Base-by-base conservation (phyloP, 2,113 vertebrate genomes). In the Pachyramphus minor region DNA sequence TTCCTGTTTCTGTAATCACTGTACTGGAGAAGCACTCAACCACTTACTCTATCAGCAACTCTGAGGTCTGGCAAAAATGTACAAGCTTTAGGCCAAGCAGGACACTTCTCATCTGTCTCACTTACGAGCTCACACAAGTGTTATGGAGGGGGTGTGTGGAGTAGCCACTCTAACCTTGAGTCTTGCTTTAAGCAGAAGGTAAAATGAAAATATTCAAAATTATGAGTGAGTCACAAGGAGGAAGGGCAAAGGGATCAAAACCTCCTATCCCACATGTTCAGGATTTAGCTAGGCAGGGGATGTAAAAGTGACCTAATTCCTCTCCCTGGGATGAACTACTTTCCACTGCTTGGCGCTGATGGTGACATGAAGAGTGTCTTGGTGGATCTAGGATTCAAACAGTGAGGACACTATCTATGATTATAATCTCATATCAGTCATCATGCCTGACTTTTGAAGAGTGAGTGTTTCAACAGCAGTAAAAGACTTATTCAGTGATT, bases 171-270 rank as follows among this genome's bases (percentile, higher is more conserved):
- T 60, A 58, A 41, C 5, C 22, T n/a, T 53, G 53, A 76, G 20
- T 17, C 18, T 53, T 13, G 0, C 22, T 72, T 53, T 49, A 73
- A 66, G 28, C 35, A 60, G 69, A 64, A 91, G 79, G 55, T 8
- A 67, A 45, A 49, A 86, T 35, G 17, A 76, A 69, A 63, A 58
- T 55, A 74, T 16, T 35, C 17, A 52, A 31, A 81, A 45, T 21
- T 0, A 28, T n/a, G 15, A 76, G 17, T 25, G 14, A 77, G 24
- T 64, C 39, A 44, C 0, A 0, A 72, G 49, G 33, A 76, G 22
- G 20, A 85, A 92, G 12, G 8, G 10, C 33, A 79, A 58, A 55
- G 33, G 2, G 6, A 35, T 78, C 14, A 90, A 75, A 92, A 83
- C 30, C 12, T 45, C 22, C 55, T 52, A 9, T 24, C 9, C 8